Evolutionary conservation across 2,888 invertebrate species (phyloP), one percentile per base, ranked within the genome.

Genomic region (Drosophila robusta): DNA sequence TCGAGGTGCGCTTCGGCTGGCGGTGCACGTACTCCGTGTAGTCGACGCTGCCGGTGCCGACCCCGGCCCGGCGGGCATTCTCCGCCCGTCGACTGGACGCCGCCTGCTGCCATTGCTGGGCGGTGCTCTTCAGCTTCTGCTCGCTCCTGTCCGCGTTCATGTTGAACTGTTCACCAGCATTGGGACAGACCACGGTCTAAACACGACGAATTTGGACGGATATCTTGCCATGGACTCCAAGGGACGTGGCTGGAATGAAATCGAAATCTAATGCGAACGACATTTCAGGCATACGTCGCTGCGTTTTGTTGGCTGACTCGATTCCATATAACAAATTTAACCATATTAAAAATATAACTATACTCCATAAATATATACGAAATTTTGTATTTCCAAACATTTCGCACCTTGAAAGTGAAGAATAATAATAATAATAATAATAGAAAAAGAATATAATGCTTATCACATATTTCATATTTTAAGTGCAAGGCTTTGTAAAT

Each of bases 41-140:
- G 9, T 34, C 12, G 11, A 7, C 6, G 11, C 2, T 4, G 14
- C 3, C 8, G 7, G 4, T 0, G 9, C n/a, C 3, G 16, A 75
- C 18, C 1, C 75, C 75, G 1, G 71, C 75, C 3, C 46, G 50
- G 5, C 18, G 16, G 7, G 75, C 71, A 8, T 75, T 11, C 2
- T 47, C 8, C 7, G 36, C 29, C 1, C 71, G 60, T 1, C 46
- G 58, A 9, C 16, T 22, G 16, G 29, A 4, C 2, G 47, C 55
- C 1, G 32, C 12, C 0, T 8, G 4, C 0, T 51, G 54, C 71
- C 71, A 71, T 4, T 52, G 16, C 0, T 16, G n/a, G 1, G 34
- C 24, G 0, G 9, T 16, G 4, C 8, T 0, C 41, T 9, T 49
- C 3, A 67, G 7, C 3, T 2, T 9, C 9, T 14, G 26, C 0